These are phyloP conservation scores for Eptesicus fuscus DNA, from an alignment of 2,113 vertebrate species.

Conservation along the genomic window DNA sequence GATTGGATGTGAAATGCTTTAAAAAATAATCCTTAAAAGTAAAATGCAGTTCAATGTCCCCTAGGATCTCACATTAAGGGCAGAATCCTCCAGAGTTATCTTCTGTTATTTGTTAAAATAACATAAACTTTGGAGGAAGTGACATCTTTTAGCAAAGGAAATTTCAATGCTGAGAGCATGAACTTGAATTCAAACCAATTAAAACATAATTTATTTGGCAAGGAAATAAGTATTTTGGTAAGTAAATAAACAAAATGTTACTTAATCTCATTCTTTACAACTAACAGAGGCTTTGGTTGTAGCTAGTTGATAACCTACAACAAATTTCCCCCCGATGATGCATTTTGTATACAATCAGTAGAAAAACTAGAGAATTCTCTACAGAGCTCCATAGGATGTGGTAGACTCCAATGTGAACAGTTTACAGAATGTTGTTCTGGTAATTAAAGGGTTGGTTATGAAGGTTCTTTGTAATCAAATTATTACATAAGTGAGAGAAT, in stretches of 20 bases:
- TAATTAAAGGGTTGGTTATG: background rate
- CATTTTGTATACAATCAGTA: background rate
- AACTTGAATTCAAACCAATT: conserved; percentile 66
- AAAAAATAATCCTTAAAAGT: conserved; percentile 58
- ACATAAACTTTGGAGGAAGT: conserved; percentile 61
- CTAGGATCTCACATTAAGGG: conserved; percentile 52
- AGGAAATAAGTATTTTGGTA: conserved; percentile 14
- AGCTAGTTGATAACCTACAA: background rate
- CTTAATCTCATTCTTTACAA: conserved; percentile 23
- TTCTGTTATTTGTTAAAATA: conserved; percentile 64
- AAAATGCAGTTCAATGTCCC: conserved; percentile 73
- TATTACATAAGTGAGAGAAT: background rate
- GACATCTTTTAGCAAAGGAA: conserved; percentile 50
- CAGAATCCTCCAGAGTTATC: conserved; percentile 48
- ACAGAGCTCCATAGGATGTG: background rate
- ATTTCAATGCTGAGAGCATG: conserved; percentile 42
- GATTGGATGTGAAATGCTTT: conserved; percentile 36
- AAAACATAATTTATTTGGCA: conserved; percentile 62
- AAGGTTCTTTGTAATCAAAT: background rate
- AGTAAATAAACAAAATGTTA: conserved; percentile 51
- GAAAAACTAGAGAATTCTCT: background rate
- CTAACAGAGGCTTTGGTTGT: background rate
- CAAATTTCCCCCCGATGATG: background rate
- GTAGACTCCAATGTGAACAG: background rate
- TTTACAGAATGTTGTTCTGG: background rate